Evolutionary conservation across 2,113 vertebrate species (phyloP).

Genomic region (Pantherophis guttatus): DNA sequence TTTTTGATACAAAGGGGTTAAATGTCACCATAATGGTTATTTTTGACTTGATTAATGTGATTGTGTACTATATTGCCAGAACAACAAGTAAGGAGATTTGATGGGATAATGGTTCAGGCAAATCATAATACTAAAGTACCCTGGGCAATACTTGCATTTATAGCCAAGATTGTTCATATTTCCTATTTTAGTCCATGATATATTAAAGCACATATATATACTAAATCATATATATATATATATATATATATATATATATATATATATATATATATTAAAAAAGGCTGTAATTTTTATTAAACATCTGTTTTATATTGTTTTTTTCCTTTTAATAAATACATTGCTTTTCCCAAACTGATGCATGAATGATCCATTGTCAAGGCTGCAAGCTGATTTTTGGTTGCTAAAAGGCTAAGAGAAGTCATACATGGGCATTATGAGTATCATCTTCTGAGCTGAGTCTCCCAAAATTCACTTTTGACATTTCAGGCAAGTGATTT

Average conservation of each 20-base stretch:
- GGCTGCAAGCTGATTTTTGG: not conserved
- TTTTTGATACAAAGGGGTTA: not conserved
- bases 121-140: not conserved
- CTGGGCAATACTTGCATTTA: not conserved
- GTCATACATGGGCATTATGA: not conserved
- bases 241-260: no score
- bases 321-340: not conserved
- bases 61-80: not conserved
- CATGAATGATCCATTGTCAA: not conserved
- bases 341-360: not conserved
- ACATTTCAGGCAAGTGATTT: no score
- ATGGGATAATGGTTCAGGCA: not conserved
- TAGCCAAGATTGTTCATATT: not conserved
- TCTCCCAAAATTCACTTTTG: not conserved
- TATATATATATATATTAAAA: not conserved
- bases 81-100: not conserved
- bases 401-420: accelerated
- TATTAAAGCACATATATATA: not conserved
- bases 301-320: not conserved
- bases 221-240: not conserved
- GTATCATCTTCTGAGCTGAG: not conserved
- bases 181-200: not conserved
- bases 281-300: not conserved
- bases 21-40: not conserved
- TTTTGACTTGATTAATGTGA: not conserved